These are phyloP conservation scores for Microctonus hyperodae DNA, from an alignment of 2,888 invertebrate species.

Conservation along the genomic window DNA sequence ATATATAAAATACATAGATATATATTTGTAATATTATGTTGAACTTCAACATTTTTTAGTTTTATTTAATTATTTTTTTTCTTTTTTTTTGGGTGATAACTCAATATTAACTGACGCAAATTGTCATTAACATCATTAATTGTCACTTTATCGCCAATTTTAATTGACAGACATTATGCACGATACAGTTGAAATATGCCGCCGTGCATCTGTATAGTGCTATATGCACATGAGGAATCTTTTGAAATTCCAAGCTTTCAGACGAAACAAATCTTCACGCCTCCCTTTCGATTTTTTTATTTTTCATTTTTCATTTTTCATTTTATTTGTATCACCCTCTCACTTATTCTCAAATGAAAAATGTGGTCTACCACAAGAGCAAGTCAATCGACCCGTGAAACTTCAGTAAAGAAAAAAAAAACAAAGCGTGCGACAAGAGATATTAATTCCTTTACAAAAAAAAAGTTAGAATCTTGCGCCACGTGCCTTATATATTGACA, in stretches of 20 bases:
- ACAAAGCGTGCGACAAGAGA: constrained; percentile 3
- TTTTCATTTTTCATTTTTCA: constrained; percentile 11
- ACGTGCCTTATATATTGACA: no score
- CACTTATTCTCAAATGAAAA: constrained; percentile 34
- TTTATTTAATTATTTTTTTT: no score
- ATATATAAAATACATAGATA: no score
- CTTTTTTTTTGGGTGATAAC: no score
- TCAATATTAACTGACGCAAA: background rate
- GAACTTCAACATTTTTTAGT: no score
- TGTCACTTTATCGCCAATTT: constrained; percentile 10
- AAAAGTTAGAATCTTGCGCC: no score
- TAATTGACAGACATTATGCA: constrained; percentile 18
- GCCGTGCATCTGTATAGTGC: background rate
- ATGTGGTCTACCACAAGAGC: constrained; percentile 40
- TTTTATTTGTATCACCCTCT: constrained; percentile 22
- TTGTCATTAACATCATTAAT: background rate
- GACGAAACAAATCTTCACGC: constrained; percentile 26
- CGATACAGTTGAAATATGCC: background rate
- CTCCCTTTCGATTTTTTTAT: constrained; percentile 22
- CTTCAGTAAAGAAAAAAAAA: constrained; percentile 32
- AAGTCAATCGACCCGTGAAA: constrained; percentile 40
- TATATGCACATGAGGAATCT: constrained; percentile 10
- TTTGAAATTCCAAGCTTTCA: constrained; percentile 25
- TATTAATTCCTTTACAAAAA: background rate
- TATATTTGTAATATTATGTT: no score